These are phyloP conservation scores for Sebastes steindachneri DNA, from an alignment of 2,797 vertebrate genomes.

Conservation along the genomic window DNA sequence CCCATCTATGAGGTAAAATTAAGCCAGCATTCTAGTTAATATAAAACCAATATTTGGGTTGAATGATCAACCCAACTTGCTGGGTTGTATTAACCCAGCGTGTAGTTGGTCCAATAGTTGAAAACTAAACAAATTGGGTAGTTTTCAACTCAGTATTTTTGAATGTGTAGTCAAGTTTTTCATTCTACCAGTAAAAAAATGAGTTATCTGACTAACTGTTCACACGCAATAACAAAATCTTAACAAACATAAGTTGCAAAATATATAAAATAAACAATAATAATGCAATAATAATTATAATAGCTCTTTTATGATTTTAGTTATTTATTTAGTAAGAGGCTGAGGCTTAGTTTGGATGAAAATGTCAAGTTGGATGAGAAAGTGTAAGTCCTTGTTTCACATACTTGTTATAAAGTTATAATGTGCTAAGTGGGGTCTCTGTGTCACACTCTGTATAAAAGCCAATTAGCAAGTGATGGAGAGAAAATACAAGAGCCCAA, in stretches of 20 bases:
- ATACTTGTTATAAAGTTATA: conserved; percentile 38
- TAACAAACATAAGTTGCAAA: background rate
- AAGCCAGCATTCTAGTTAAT: background rate
- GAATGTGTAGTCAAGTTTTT: background rate
- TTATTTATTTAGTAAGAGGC: background rate
- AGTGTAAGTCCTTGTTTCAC: conserved; percentile 10
- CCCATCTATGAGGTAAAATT: background rate
- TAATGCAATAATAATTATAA: background rate
- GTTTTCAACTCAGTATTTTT: background rate
- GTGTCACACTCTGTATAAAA: conserved; percentile 55
- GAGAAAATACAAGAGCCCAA: conserved; percentile 41
- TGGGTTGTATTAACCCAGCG: background rate
- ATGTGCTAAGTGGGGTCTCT: conserved; percentile 8
- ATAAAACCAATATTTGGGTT: background rate
- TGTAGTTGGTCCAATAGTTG: background rate
- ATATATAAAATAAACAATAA: background rate
- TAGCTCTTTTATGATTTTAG: background rate
- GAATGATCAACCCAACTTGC: background rate
- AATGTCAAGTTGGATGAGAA: conserved; percentile 2
- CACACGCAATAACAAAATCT: background rate
- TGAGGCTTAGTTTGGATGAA: background rate
- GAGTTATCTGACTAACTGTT: background rate
- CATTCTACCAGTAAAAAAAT: background rate
- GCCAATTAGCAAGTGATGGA: conserved; percentile 70
- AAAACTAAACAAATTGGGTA: background rate